Evolutionary conservation across 1,140 invertebrate genomes (phyloP).

Genomic region (Zeugodacus cucurbitae): DNA sequence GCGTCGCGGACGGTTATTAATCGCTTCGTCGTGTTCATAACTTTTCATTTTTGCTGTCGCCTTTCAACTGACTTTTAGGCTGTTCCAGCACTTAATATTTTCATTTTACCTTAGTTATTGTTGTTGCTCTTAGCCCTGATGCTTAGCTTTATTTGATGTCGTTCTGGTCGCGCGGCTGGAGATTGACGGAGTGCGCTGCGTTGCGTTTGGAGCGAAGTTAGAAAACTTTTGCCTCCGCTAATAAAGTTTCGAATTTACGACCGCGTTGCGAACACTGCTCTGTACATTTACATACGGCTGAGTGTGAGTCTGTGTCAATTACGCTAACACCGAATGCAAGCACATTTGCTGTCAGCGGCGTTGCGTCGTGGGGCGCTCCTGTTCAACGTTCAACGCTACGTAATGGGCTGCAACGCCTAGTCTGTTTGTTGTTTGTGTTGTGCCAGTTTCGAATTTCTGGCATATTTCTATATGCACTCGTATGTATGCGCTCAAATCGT

Average conservation of each 20-base stretch:
- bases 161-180: not conserved
- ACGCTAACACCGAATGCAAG: not conserved
- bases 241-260: constrained; percentile 3
- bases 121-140: not conserved
- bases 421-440: not conserved
- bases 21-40: constrained; percentile 16
- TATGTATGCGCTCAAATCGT: not conserved
- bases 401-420: constrained; percentile 4
- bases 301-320: not conserved
- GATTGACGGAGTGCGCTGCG: not conserved
- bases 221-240: not conserved
- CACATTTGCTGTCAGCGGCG: not conserved
- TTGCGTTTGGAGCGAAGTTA: not conserved
- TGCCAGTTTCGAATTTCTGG: constrained; percentile 24
- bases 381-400: not conserved
- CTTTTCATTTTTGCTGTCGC: not conserved
- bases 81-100: not conserved
- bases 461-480: not conserved
- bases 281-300: not conserved
- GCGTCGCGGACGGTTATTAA: not conserved
- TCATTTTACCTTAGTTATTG: not conserved
- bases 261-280: not conserved
- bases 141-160: not conserved
- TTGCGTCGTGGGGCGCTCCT: not conserved
- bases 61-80: not conserved